Base-by-base conservation (phyloP, 2,888 invertebrate species). In the Endotricha flammealis region DNA sequence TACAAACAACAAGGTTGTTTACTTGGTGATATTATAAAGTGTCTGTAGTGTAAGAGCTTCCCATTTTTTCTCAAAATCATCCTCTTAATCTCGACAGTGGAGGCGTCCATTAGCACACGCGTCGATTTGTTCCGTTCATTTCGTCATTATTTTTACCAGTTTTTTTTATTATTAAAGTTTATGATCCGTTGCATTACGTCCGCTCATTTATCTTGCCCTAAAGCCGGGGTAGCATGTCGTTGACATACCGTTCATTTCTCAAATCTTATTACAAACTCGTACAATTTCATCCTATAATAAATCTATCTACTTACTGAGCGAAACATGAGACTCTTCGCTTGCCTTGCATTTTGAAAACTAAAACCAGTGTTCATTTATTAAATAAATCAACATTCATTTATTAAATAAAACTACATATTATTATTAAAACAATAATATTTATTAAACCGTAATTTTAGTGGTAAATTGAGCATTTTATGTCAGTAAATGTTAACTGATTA, bases 201-300 rank as follows among this genome's bases (percentile, higher is more conserved):
- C 51, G 49, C 57, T 69, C 79, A 76, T 83, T 80, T 74, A 73
- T 81, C 79, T 78, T 71, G 55, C 58, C 55, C 52, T 47, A 58
- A 66, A 61, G 58, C 65, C 56, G 44, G 58, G 59, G 59, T 69
- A 62, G 71, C 67, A 68, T 78, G 75, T 56, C 66, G 73, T 60
- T 76, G 82, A 79, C 78, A 66, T 69, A 58, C 50, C 63, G 63
- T 69, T 78, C 75, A 80, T 83, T 81, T 78, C 72, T 81, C 80
- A 81, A 77, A 74, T 68, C 65, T 70, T 73, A 79, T 77, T 73
- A 72, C 72, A 51, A 57, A 67, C 62, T 68, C 54, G 57, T 69
- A 66, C 67, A 66, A 64, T 61, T 67, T 70, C 64, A 62, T 61
- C 64, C 58, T 63, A 66, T 64, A 67, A 68, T 67, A 73, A 69